Percentiles rank a stretch among this genome's conserved stretches.
phyloP scores from a whole-genome alignment of 2,888 invertebrate species.

The Heteropelma amictum region DNA sequence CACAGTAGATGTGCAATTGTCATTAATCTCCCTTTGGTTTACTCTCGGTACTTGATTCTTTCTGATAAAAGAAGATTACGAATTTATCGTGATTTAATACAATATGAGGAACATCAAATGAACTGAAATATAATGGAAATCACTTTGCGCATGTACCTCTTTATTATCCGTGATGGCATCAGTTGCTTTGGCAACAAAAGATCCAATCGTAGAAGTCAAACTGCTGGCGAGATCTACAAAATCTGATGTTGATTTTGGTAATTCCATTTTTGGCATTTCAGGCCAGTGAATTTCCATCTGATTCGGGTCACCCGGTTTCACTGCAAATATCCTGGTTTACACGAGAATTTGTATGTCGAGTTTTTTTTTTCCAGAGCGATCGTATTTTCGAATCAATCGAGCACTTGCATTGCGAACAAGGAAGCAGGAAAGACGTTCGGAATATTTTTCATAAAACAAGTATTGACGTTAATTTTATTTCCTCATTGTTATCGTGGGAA shows the following conservation, averaged over 20 bases:
- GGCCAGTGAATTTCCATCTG: slow-evolving; percentile 78
- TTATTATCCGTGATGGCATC: slow-evolving; percentile 57
- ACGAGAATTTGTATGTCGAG: slow-evolving; percentile 10
- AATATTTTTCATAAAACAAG: background rate
- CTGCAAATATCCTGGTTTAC: slow-evolving; percentile 75
- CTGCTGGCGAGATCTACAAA: slow-evolving; percentile 78
- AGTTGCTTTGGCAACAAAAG: slow-evolving; percentile 58
- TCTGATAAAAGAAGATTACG: background rate
- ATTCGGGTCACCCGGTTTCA: slow-evolving; percentile 83
- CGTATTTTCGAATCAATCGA: background rate
- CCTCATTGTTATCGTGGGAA: background rate
- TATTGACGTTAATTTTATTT: background rate
- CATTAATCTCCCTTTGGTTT: slow-evolving; percentile 37
- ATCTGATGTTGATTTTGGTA: slow-evolving; percentile 82
- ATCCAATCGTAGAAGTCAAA: slow-evolving; percentile 77
- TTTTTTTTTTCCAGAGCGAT: background rate
- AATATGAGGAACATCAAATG: too few species aligned
- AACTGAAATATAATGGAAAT: too few species aligned
- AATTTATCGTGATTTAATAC: background rate
- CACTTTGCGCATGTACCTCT: too few species aligned
- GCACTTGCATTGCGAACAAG: too few species aligned
- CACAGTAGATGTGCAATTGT: background rate
- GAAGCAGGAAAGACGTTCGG: background rate
- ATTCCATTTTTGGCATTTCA: slow-evolving; percentile 82
- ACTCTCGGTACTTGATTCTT: slow-evolving; percentile 4